Percentiles rank a stretch among this genome's conserved stretches.
These are phyloP conservation scores for Pseudomyrmex pallidus DNA, from an alignment of 1,140 invertebrate genomes.

Conservation along the genomic window DNA sequence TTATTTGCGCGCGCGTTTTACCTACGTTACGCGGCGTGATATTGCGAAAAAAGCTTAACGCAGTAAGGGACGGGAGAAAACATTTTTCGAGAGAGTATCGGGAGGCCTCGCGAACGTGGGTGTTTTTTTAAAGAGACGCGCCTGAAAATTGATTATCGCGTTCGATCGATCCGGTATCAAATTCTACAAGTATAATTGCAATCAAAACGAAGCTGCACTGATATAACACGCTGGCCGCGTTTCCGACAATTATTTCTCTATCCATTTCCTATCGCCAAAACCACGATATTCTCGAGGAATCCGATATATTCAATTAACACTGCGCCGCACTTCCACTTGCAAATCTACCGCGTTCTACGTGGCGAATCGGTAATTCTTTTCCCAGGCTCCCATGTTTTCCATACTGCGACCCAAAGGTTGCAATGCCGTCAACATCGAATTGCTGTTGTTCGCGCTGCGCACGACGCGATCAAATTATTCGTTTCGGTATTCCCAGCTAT, in stretches of 20 bases:
- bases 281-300: slow-evolving; percentile 74
- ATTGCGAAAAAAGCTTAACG: slow-evolving; percentile 56
- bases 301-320: slow-evolving; percentile 75
- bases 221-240: slow-evolving; percentile 69
- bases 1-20: slow-evolving; percentile 27
- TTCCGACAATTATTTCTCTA: slow-evolving; percentile 74
- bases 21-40: not conserved
- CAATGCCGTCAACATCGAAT: slow-evolving; percentile 71
- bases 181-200: slow-evolving; percentile 75
- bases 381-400: slow-evolving; percentile 70
- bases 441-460: slow-evolving; percentile 65
- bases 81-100: slow-evolving; percentile 58
- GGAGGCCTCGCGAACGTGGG: slow-evolving; percentile 55
- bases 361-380: slow-evolving; percentile 71
- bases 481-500: slow-evolving; percentile 38
- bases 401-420: slow-evolving; percentile 58
- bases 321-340: slow-evolving; percentile 74
- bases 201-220: slow-evolving; percentile 72
- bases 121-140: slow-evolving; percentile 68
- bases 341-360: slow-evolving; percentile 64
- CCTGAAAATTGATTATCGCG: slow-evolving; percentile 73
- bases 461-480: slow-evolving; percentile 56
- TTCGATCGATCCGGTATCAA: slow-evolving; percentile 72
- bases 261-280: slow-evolving; percentile 73
- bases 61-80: slow-evolving; percentile 52